Evolutionary conservation across 2,113 vertebrate species (phyloP).

Genomic region (Jacana jacana): DNA sequence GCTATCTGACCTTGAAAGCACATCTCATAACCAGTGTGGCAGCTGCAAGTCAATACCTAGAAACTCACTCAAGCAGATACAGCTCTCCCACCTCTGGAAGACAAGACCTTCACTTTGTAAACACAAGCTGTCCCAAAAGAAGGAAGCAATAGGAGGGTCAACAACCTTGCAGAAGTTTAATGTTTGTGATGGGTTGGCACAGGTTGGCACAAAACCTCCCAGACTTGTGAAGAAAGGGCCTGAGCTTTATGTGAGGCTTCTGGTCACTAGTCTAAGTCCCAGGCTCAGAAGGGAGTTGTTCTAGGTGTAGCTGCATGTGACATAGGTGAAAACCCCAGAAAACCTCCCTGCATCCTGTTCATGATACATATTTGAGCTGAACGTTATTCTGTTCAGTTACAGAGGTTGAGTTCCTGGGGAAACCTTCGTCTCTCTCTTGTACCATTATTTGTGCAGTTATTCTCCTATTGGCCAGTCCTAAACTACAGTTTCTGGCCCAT

Average conservation of each 20-base stretch:
- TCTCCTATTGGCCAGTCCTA: neutral
- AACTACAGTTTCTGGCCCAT: neutral
- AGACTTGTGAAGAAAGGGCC: neutral
- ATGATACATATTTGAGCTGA: neutral
- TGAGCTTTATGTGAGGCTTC: neutral
- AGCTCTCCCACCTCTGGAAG: neutral
- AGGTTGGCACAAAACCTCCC: neutral
- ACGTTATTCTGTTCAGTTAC: neutral
- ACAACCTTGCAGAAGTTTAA: neutral
- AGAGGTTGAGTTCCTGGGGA: conserved; percentile 30
- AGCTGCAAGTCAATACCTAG: neutral
- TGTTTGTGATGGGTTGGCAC: neutral
- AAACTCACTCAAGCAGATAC: neutral
- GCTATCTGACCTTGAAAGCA: neutral
- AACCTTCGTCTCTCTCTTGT: conserved; percentile 5
- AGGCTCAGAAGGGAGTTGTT: neutral
- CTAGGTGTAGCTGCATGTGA: neutral
- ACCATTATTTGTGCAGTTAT: neutral
- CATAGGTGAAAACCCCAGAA: neutral
- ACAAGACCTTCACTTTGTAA: neutral
- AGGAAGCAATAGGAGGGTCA: neutral
- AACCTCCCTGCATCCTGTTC: neutral
- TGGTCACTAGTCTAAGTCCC: neutral
- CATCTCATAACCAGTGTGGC: neutral
- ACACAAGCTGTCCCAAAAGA: neutral